phyloP scores from a whole-genome alignment of 2,888 invertebrate genomes.

The Glomeris marginata region DNA sequence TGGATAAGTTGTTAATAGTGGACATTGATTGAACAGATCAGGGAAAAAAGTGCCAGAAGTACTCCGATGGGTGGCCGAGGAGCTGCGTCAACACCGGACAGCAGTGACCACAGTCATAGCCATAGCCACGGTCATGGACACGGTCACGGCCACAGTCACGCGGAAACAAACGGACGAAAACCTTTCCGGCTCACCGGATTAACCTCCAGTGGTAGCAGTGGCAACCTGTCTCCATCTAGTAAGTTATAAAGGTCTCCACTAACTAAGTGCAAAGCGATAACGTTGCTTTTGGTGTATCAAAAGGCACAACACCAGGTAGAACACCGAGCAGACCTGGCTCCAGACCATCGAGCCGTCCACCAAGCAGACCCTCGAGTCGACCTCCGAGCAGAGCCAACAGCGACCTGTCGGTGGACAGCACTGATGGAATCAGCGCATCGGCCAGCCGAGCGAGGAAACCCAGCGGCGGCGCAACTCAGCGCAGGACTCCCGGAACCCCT shows the following conservation, averaged over 20 bases:
- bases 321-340: slow-evolving; percentile 37
- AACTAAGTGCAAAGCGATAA: no score
- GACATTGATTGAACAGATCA: slow-evolving; percentile 46
- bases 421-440: slow-evolving; percentile 41
- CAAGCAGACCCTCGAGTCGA: slow-evolving; percentile 62
- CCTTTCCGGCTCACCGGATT: slow-evolving; percentile 18
- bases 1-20: no score
- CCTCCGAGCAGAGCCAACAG: slow-evolving; percentile 89
- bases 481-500: background rate
- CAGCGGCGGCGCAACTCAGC: background rate
- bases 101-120: slow-evolving; percentile 65
- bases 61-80: slow-evolving; percentile 54
- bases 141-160: slow-evolving; percentile 18
- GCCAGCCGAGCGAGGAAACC: slow-evolving; percentile 14
- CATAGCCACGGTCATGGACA: slow-evolving; percentile 20
- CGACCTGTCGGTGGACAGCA: slow-evolving; percentile 61
- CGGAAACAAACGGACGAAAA: slow-evolving; percentile 18
- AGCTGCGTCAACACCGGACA: slow-evolving; percentile 67
- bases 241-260: background rate
- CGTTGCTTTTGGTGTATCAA: slow-evolving; percentile 1
- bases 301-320: slow-evolving; percentile 32
- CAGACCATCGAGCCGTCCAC: slow-evolving; percentile 39
- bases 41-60: slow-evolving; percentile 80
- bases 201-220: background rate
- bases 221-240: background rate